Evolutionary conservation across 92 coral and sea anemone genomes (phyloP), one percentile per base, ranked within the genome.

Genomic region (Porites cylindrica): DNA sequence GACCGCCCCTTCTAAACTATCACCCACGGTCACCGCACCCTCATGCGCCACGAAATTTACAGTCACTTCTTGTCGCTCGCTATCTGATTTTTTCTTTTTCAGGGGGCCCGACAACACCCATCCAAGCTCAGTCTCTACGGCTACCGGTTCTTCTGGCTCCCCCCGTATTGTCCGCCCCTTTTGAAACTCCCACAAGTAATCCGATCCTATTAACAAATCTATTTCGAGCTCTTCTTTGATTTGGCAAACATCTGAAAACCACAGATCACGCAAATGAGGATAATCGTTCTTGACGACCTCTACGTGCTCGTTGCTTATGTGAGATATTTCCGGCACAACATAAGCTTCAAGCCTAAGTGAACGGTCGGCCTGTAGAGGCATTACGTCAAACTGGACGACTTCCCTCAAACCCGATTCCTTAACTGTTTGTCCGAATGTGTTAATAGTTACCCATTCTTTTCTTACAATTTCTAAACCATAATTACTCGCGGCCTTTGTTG

Each of bases 181-280:
- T 58, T 86, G 90, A 78, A 86, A 24, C 11, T 75, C 32, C 96
- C 96, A 93, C 64, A 93, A 85, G 71, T 85, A 89, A 59, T 93
- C 94, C 71, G 92, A 76, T 4, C 94, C 74, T 29, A 29, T 29
- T 29, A 29, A 29, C 38, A 29, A 29, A 29, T 29, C 38, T 29
- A 29, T 29, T 29, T 29, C 38, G 38, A 29, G 38, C 3, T 29
- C 38, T 29, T 24, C 26, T 24, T 24, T 29, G 3, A 2, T 29
- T 29, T 29, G 38, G 38, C 38, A 29, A 29, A 29, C 38, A 29
- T 29, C 38, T 29, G 38, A 29, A 29, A 29, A 29, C 38, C 38
- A 29, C 38, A 29, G 38, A 29, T 29, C 38, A 1, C 38, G 38
- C 38, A 29, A 29, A 29, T 29, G 38, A 29, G 38, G 38, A 29